Evolutionary conservation across 2,797 vertebrate species (phyloP).

Genomic region (Limnodromus scolopaceus): DNA sequence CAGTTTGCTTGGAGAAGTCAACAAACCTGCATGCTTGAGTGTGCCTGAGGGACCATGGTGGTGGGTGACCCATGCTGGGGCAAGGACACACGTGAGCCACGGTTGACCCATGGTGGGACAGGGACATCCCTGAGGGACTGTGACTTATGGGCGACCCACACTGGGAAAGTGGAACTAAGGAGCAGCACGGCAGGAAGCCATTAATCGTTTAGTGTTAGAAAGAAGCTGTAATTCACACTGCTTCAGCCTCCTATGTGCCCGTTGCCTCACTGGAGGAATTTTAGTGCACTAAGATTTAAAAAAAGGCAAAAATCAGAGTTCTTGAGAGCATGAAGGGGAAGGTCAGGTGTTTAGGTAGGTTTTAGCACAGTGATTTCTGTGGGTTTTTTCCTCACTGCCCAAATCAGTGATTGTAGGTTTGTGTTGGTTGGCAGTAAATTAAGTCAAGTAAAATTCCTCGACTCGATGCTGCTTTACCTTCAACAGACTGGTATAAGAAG

Average conservation of each 20-base stretch:
- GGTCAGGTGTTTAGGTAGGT: not conserved
- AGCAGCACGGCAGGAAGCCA: not conserved
- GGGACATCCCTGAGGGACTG: not conserved
- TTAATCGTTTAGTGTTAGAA: not conserved
- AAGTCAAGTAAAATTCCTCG: not conserved
- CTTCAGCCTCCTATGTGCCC: not conserved
- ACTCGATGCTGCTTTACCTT: not conserved
- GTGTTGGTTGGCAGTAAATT: not conserved
- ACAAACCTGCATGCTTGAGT: not conserved
- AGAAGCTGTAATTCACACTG: not conserved
- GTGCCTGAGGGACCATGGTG: too few relatives aligned
- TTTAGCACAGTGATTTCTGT: not conserved
- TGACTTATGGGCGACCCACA: not conserved
- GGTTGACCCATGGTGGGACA: not conserved
- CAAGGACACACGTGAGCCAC: not conserved
- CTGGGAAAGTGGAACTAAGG: not conserved
- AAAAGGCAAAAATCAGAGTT: not conserved
- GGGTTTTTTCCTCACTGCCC: not conserved
- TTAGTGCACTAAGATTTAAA: not conserved
- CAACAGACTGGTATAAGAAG: not conserved
- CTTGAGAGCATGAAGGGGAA: not conserved
- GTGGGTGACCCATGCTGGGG: not conserved
- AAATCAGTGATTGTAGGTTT: not conserved
- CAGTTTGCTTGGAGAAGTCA: not conserved
- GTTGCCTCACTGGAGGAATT: not conserved